Evolutionary conservation across 2,113 vertebrate genomes (phyloP).

Genomic region (Bubo bubo): DNA sequence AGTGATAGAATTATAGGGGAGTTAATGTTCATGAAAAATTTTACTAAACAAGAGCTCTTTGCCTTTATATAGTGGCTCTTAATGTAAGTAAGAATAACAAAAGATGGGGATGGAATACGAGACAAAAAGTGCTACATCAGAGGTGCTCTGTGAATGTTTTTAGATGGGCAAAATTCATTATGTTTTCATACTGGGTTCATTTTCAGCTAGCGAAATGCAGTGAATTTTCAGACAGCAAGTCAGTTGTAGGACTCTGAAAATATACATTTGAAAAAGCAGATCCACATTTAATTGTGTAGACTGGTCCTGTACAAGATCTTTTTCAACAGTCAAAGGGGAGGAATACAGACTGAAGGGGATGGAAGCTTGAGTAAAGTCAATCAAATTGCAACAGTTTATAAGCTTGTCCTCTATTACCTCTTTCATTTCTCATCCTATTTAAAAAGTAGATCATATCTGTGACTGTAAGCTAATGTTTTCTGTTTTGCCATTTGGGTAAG

Average conservation of each 20-base stretch:
- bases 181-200: not conserved
- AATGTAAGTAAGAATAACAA: not conserved
- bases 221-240: not conserved
- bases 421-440: not conserved
- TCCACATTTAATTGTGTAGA: not conserved
- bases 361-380: not conserved
- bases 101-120: not conserved
- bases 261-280: not conserved
- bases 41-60: not conserved
- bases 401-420: not conserved
- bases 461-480: not conserved
- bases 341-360: not conserved
- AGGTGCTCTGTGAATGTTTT: not conserved
- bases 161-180: not conserved
- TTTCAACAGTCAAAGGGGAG: not conserved
- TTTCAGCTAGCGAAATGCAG: not conserved
- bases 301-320: not conserved
- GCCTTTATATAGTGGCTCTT: not conserved
- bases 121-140: not conserved
- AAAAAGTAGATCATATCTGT: not conserved
- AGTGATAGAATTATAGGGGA: not conserved
- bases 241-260: not conserved
- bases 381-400: not conserved
- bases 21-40: not conserved
- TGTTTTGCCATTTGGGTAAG: not conserved